Conservation (phyloP, 2,113 vertebrate genomes). For the Cynopterus brachyotis region DNA sequence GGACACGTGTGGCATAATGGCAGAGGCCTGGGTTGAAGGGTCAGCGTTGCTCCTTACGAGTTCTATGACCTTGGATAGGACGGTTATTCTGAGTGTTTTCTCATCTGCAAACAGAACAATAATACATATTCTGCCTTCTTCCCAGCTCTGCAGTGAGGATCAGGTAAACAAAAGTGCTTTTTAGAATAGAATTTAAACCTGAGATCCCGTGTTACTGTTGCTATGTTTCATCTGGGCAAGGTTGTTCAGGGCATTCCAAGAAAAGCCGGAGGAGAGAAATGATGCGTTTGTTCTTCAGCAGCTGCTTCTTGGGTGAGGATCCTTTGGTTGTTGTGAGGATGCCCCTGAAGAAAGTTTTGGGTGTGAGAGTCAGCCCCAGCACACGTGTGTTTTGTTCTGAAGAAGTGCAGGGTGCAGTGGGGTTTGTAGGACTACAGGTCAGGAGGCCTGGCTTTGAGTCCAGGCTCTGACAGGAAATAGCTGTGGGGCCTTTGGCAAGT, state of each 20-base stretch:
- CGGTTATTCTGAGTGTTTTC: not conserved
- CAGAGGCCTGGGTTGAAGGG: not conserved
- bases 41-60: not conserved
- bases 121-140: not conserved
- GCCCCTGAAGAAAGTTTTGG: not conserved
- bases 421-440: not conserved
- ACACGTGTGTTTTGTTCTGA: not conserved
- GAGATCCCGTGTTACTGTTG: not conserved
- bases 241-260: not conserved
- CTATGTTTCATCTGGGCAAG: not conserved
- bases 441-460: not conserved
- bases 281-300: not conserved
- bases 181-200: not conserved
- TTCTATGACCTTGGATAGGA: not conserved
- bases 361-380: not conserved
- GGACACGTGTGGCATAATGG: not conserved
- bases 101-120: not conserved
- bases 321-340: not conserved
- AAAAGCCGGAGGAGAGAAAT: not conserved
- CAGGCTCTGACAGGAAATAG: not conserved
- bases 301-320: not conserved
- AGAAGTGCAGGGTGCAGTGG: not conserved
- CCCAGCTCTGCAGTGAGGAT: not conserved
- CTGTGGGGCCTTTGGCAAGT: not conserved
- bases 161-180: not conserved